A percentile compares a stretch with the other conserved stretches of the same genome.
These are phyloP conservation scores for Neoscelio sp. DNA, from an alignment of 2,888 invertebrate species.

Conservation along the genomic window DNA sequence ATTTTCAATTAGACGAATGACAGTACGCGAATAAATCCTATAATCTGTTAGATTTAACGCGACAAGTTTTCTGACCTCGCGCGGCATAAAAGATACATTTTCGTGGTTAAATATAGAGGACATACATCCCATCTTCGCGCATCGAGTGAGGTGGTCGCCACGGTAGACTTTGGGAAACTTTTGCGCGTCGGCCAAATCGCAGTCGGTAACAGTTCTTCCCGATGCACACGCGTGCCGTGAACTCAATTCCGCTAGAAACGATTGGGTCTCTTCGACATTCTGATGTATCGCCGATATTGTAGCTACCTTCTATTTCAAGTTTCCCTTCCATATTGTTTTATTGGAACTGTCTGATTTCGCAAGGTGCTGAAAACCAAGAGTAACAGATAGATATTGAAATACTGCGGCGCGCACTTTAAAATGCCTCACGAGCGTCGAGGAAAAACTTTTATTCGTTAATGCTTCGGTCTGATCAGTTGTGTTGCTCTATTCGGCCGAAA, in stretches of 20 bases:
- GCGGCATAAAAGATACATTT: conserved; percentile 25
- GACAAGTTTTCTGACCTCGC: conserved; percentile 5
- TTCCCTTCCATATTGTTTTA: conserved; percentile 64
- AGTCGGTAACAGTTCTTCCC: conserved; percentile 78
- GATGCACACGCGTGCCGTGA: conserved; percentile 74
- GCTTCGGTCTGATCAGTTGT: too few relatives aligned
- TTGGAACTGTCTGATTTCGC: conserved; percentile 56
- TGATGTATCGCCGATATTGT: conserved; percentile 80
- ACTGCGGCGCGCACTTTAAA: not conserved
- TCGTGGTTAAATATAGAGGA: conserved; percentile 43
- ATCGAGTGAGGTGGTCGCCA: conserved; percentile 69
- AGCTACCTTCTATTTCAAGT: conserved; percentile 78
- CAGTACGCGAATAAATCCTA: not conserved
- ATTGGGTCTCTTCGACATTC: conserved; percentile 78
- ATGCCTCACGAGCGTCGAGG: too few relatives aligned
- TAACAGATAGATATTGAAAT: not conserved
- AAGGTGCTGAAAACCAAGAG: conserved; percentile 11
- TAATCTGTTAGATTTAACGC: not conserved
- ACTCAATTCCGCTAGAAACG: conserved; percentile 77
- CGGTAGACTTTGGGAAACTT: conserved; percentile 76
- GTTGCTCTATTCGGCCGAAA: conserved; percentile 7
- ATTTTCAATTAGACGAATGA: too few relatives aligned
- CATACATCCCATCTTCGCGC: conserved; percentile 29
- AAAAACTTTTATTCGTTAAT: too few relatives aligned
- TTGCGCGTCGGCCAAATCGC: conserved; percentile 76